These are phyloP conservation scores for Darevskia mixta DNA, from an alignment of 2,797 vertebrate genomes.

Conservation along the genomic window DNA sequence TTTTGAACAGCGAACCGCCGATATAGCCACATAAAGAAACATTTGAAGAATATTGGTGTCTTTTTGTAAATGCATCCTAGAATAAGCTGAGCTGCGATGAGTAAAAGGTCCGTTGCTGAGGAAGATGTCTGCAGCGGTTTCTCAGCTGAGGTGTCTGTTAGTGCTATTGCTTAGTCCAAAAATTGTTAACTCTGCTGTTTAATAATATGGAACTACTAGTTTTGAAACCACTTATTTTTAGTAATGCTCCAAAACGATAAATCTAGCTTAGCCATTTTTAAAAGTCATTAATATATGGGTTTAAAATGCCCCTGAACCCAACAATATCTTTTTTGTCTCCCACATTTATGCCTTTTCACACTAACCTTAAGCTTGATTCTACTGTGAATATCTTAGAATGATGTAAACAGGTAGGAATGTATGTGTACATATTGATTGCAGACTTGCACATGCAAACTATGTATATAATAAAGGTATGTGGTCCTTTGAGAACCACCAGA, in stretches of 20 bases:
- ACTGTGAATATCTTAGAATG: conserved; percentile 80
- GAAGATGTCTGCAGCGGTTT: conserved; percentile 55
- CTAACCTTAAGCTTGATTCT: conserved; percentile 83
- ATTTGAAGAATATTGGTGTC: conserved; percentile 20
- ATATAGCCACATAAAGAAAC: conserved; percentile 72
- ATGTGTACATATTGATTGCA: conserved; percentile 85
- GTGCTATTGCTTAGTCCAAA: conserved; percentile 62
- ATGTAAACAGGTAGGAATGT: conserved; percentile 83
- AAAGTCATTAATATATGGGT: conserved; percentile 73
- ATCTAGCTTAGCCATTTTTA: conserved; percentile 67
- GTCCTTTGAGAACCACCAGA: conserved; percentile 74
- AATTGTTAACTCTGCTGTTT: conserved; percentile 63
- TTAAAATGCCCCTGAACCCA: conserved; percentile 68
- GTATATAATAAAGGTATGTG: conserved; percentile 83
- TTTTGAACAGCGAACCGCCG: conserved; percentile 80
- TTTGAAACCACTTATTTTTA: conserved; percentile 75
- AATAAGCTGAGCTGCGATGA: conserved; percentile 40
- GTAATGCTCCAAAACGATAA: conserved; percentile 75
- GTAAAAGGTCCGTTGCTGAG: conserved; percentile 3
- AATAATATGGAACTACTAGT: conserved; percentile 66
- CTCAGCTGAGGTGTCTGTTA: conserved; percentile 55
- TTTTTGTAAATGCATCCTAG: conserved; percentile 45
- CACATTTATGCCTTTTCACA: conserved; percentile 80
- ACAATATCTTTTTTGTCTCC: conserved; percentile 71
- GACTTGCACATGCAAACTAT: conserved; percentile 87